Evolutionary conservation across 2,888 invertebrate species (phyloP).

Genomic region (Pardosa pseudoannulata): DNA sequence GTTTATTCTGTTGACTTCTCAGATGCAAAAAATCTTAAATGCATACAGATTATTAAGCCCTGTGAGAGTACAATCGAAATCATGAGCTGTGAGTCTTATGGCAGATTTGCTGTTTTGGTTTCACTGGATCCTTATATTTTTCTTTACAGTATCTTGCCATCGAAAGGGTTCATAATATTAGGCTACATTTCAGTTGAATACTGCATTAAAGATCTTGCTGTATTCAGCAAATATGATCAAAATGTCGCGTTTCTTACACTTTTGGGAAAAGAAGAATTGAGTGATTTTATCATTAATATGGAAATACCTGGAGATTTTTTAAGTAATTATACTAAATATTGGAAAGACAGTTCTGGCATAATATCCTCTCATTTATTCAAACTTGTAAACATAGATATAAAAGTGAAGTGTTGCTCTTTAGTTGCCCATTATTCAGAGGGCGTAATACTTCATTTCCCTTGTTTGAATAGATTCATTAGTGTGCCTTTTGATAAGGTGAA

Average conservation of each 20-base stretch:
- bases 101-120: slow-evolving; percentile 20
- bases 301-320: slow-evolving; percentile 28
- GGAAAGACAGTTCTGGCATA: slow-evolving; percentile 35
- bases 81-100: slow-evolving; percentile 23
- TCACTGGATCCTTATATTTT: slow-evolving; percentile 25
- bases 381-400: not conserved
- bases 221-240: not conserved
- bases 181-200: slow-evolving; percentile 10
- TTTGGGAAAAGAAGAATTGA: not conserved
- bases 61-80: slow-evolving; percentile 8
- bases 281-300: not conserved
- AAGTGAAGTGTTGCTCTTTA: not conserved
- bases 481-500: not conserved
- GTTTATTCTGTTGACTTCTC: slow-evolving; percentile 28
- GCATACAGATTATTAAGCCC: slow-evolving; percentile 27
- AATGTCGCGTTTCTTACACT: not conserved
- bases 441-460: not conserved
- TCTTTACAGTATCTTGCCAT: slow-evolving; percentile 29
- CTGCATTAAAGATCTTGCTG: slow-evolving; percentile 10
- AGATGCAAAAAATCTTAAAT: not conserved
- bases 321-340: slow-evolving; percentile 10
- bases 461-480: not conserved
- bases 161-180: slow-evolving; percentile 7
- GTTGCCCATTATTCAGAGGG: slow-evolving; percentile 16
- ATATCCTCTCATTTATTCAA: not conserved